Evolutionary conservation across 2,797 vertebrate species (phyloP), one percentile per base, ranked within the genome.

Genomic region (Rallus crepitans): DNA sequence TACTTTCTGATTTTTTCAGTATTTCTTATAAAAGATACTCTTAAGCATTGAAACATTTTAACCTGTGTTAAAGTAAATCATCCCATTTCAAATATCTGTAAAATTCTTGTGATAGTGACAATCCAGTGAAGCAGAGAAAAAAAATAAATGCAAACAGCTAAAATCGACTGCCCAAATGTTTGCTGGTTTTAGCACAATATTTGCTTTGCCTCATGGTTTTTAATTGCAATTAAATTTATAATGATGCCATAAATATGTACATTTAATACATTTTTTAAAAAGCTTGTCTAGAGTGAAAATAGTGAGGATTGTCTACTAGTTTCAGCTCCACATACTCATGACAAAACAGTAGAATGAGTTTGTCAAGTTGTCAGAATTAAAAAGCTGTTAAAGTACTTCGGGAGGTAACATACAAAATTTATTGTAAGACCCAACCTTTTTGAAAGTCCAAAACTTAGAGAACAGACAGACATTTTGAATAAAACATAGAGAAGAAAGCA

Each of bases 341-440:
- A 47, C 9, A 40, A 59, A 93, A 60, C 20, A 87, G 33, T 16
- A 84, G 42, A 21, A 40, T 1, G 12, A 72, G 56, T 84, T 71
- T 76, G 65, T 69, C 55, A 92, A 30, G 59, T 2, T 77, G 59
- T 94, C 93, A 87, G 63, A 84, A 69, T 89, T 87, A 84, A 96
- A 87, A 8, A 92, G 52, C 71, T 91, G 56, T 68, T 52, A 21
- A 64, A 86, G 56, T 63, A 79, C 57, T 83, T 50, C 47, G 33
- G 37, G 33, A 89, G 42, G 35, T 52, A 79, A 69, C 21, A 64
- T 23, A 56, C 52, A 83, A 33, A 64, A 59, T 50, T 21, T 11
- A 6, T 24, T 53, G 2, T 45, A 85, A 79, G 66, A 77, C 33
- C 4, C 4, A 4, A 89, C 45, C 40, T 76, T 82, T 84, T 18